Conservation (phyloP, 2,797 vertebrate species). For the Buphagus erythrorhynchus region DNA sequence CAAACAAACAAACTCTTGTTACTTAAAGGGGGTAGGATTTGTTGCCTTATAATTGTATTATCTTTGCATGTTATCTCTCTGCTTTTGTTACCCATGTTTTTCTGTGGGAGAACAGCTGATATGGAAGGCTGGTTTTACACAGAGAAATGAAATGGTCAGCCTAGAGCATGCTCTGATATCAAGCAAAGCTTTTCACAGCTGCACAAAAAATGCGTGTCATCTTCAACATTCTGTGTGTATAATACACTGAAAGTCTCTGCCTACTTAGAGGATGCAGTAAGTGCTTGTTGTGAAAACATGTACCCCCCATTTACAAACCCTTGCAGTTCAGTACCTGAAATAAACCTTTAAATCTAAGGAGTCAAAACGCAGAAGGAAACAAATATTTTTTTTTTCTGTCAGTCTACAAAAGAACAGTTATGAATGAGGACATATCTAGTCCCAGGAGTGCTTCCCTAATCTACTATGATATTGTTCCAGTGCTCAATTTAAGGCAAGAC, state of each 20-base stretch:
- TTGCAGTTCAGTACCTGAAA: neutral
- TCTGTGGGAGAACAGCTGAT: neutral
- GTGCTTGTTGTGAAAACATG: neutral
- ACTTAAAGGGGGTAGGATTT: neutral
- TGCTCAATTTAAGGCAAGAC: neutral
- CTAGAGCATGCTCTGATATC: neutral
- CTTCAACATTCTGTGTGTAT: neutral
- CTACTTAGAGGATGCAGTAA: neutral
- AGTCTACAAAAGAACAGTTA: neutral
- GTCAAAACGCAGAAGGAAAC: neutral
- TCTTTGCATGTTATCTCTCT: neutral
- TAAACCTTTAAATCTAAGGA: neutral
- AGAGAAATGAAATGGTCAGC: neutral
- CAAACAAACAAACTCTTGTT: neutral
- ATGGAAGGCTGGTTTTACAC: neutral
- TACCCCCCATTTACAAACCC: neutral
- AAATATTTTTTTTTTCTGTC: neutral
- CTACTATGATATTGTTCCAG: neutral
- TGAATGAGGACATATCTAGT: neutral
- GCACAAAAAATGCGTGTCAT: neutral
- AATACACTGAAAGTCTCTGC: neutral
- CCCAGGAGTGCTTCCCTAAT: neutral
- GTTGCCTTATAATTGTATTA: neutral
- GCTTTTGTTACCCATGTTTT: neutral
- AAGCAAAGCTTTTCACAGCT: neutral